These are phyloP conservation scores for Nibea coibor DNA, from an alignment of 2,113 vertebrate genomes.

Conservation along the genomic window DNA sequence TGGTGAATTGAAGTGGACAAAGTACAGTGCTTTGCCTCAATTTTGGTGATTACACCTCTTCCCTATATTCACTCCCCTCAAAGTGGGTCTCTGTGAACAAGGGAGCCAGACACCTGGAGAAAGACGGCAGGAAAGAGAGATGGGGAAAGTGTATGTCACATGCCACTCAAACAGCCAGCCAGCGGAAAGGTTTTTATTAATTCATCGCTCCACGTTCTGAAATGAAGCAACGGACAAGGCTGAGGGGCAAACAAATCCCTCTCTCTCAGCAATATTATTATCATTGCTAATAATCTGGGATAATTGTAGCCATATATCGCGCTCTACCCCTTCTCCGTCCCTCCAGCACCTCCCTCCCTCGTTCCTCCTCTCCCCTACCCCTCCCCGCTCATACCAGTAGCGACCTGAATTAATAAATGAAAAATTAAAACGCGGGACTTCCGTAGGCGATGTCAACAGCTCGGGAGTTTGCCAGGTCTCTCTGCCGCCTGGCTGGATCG, in stretches of 20 bases:
- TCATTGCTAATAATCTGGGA: conserved; percentile 75
- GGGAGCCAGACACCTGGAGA: conserved; percentile 42
- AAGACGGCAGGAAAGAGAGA: neutral
- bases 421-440: conserved; percentile 70
- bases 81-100: conserved; percentile 14
- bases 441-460: conserved; percentile 53
- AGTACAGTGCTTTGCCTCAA: conserved; percentile 44
- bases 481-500: conserved; percentile 44
- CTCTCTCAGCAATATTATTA: conserved; percentile 71
- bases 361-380: neutral
- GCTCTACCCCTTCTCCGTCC: conserved; percentile 16
- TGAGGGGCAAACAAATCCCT: conserved; percentile 68
- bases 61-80: conserved; percentile 35
- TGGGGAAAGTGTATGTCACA: conserved; percentile 15
- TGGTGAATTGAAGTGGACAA: conserved; percentile 45
- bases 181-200: conserved; percentile 57
- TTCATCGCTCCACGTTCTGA: conserved; percentile 47
- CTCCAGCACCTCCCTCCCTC: conserved; percentile 31
- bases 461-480: conserved; percentile 59
- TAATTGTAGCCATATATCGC: conserved; percentile 64
- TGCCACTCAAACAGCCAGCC: conserved; percentile 56
- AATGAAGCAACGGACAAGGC: conserved; percentile 49
- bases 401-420: conserved; percentile 75
- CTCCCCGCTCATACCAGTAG: conserved; percentile 23
- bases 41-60: conserved; percentile 59